Conservation (phyloP, 2,113 vertebrate genomes). For the Chaenocephalus aceratus region DNA sequence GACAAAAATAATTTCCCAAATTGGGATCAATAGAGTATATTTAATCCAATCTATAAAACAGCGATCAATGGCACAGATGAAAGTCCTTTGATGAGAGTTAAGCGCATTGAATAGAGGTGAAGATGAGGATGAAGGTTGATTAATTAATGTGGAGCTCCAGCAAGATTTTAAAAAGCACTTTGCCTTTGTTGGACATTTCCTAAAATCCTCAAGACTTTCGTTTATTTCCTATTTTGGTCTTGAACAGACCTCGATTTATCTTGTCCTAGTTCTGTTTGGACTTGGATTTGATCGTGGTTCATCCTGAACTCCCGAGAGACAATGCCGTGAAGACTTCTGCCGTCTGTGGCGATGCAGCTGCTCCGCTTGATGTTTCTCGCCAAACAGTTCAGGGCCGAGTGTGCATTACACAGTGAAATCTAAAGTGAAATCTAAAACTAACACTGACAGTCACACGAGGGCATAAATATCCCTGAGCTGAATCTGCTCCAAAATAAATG, state of each 20-base stretch:
- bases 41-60: too few species aligned
- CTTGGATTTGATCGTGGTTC: not conserved
- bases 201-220: not conserved
- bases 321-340: not conserved
- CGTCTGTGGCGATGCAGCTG: constrained; percentile 65
- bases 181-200: constrained; percentile 4
- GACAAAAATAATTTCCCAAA: too few species aligned
- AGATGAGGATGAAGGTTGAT: constrained; percentile 11
- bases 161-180: not conserved
- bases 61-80: not conserved
- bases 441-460: constrained; percentile 76
- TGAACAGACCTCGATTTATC: not conserved
- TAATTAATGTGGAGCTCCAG: constrained; percentile 1
- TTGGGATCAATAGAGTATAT: too few species aligned
- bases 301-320: not conserved
- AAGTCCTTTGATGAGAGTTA: not conserved
- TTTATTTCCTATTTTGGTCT: not conserved
- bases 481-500: constrained; percentile 74
- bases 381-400: constrained; percentile 70
- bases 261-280: not conserved
- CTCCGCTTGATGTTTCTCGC: constrained; percentile 67
- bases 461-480: constrained; percentile 74
- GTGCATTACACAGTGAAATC: constrained; percentile 50
- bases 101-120: not conserved
- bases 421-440: constrained; percentile 78